Base-by-base conservation (phyloP, 2,888 invertebrate genomes). In the Penaeus monodon region DNA sequence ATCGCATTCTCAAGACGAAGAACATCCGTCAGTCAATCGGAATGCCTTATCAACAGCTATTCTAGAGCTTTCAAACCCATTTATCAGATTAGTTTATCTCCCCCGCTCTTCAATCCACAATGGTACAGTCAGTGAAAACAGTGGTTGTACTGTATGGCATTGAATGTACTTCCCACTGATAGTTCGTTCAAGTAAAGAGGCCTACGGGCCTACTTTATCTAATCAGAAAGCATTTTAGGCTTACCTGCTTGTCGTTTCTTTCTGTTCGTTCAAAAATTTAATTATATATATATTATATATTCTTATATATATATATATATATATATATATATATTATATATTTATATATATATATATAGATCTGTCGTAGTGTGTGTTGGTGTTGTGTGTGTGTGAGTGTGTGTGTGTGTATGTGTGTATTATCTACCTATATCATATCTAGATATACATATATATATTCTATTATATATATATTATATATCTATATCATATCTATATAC, bases 301-400 rank as follows among this genome's bases (percentile, higher is more conserved):
- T 27, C 27, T 8, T n/a, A 0, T 8, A 27, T 7, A 66, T 24
- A 10, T 24, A 66, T 27, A n/a, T 66, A 44, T n/a, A 8, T 44
- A n/a, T 68, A 68, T 68, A 68, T 68, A 68, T 68, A 68, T 68
- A 68, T 68, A 68, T 68, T n/a, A n/a, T n/a, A 66, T 68, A 68
- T 68, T 12, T 68, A 68, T 68, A 68, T 68, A 68, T 68, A 68
- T 68, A 68, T 68, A 68, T 68, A 68, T 68, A 68, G 8, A 68
- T 68, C 10, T 68, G 14, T 68, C n/a, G n/a, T n/a, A n/a, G 27
- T 68, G 14, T 68, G 14, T 68, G 14, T 68, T n/a, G n/a, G n/a
- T n/a, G n/a, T n/a, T n/a, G 14, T 68, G 14, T 68, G 14, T 68
- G 27, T 68, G 6, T 38, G 6, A 38, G 2, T 38, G 6, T 38